A percentile compares a stretch with the other conserved stretches of the same genome.
phyloP scores from a whole-genome alignment of 1,140 invertebrate genomes.

The Brachionus rotundiformis region DNA sequence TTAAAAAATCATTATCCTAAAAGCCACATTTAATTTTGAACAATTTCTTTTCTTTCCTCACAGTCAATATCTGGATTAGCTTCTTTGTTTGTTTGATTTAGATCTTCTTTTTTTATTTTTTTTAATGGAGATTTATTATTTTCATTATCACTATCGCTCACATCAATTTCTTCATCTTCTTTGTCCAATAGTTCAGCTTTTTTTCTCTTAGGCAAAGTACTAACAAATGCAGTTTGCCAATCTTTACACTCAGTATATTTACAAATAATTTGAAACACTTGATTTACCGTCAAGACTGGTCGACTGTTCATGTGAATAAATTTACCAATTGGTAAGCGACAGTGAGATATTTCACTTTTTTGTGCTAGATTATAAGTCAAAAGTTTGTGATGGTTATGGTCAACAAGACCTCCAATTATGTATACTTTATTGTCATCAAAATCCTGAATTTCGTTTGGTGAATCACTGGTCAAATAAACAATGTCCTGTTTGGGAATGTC shows the following conservation, averaged over 20 bases:
- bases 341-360: slow-evolving; percentile 78
- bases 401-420: slow-evolving; percentile 92
- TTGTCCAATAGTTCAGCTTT: neutral
- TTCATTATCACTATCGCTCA: neutral
- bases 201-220: slow-evolving; percentile 51
- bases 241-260: slow-evolving; percentile 43
- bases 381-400: slow-evolving; percentile 74
- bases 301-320: slow-evolving; percentile 88
- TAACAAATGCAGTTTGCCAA: slow-evolving; percentile 47
- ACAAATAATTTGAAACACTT: slow-evolving; percentile 70
- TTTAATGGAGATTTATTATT: neutral
- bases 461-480: slow-evolving; percentile 91
- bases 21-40: neutral
- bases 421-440: slow-evolving; percentile 77
- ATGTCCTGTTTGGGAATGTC: slow-evolving; percentile 71
- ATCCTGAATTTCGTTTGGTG: slow-evolving; percentile 75
- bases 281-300: slow-evolving; percentile 91
- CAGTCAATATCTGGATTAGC: neutral
- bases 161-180: neutral
- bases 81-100: neutral
- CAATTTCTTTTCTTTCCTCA: neutral
- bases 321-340: slow-evolving; percentile 82
- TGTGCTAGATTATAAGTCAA: slow-evolving; percentile 78
- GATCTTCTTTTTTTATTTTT: neutral
- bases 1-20: neutral